These are phyloP conservation scores for Anagrus nilaparvatae DNA, from an alignment of 1,140 invertebrate genomes.

Conservation along the genomic window DNA sequence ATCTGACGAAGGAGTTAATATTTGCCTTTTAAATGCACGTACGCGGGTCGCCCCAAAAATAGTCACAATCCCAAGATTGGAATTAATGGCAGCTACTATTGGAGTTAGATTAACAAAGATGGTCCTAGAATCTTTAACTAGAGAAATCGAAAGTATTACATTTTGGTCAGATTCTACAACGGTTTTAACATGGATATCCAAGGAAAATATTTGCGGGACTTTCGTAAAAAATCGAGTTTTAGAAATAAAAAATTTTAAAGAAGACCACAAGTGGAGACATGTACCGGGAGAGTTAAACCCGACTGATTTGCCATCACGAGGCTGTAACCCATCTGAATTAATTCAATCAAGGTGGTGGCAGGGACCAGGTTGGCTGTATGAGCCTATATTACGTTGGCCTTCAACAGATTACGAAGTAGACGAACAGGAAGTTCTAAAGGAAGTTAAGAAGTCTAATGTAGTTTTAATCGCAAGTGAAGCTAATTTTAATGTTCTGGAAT, in stretches of 20 bases:
- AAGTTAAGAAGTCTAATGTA: constrained; percentile 12
- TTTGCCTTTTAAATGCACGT: constrained; percentile 2
- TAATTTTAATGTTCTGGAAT: constrained; percentile 8
- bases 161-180: constrained; percentile 15
- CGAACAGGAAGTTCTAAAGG: constrained; percentile 10
- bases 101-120: neutral
- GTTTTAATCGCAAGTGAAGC: constrained; percentile 3
- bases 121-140: constrained; percentile 2
- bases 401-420: constrained; percentile 2
- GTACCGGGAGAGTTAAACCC: constrained; percentile 24
- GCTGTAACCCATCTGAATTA: constrained; percentile 24
- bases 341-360: constrained; percentile 30
- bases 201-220: no score
- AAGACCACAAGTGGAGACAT: constrained; percentile 1
- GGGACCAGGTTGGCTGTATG: constrained; percentile 27
- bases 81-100: no score
- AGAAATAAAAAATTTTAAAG: constrained; percentile 7
- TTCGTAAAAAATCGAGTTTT: constrained; percentile 10
- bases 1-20: neutral
- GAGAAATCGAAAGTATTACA: neutral
- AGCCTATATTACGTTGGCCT: constrained; percentile 17
- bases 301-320: constrained; percentile 34
- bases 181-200: constrained; percentile 4
- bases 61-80: constrained; percentile 12
- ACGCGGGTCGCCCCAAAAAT: constrained; percentile 8